Evolutionary conservation across 1,140 invertebrate species (phyloP).

Genomic region (Cherax destructor): DNA sequence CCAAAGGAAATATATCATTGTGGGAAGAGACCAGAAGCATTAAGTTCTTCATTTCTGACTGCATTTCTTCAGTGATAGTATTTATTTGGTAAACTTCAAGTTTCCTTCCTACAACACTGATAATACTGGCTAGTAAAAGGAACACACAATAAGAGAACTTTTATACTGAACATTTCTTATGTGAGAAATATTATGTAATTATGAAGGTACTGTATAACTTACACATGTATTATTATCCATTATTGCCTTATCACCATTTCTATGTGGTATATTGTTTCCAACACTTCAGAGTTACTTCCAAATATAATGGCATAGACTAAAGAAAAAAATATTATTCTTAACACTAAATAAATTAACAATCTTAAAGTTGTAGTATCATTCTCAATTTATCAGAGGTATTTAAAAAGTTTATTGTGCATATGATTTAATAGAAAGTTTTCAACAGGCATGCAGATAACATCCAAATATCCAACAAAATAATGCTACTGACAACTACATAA

Average conservation of each 20-base stretch:
- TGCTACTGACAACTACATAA: neutral
- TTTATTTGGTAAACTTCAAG: no score
- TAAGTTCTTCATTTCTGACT: no score
- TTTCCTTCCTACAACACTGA: no score
- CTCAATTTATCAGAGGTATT: neutral
- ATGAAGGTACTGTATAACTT: neutral
- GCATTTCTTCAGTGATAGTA: no score
- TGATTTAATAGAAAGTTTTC: conserved; percentile 46
- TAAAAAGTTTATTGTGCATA: conserved; percentile 44
- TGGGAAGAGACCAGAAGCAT: no score
- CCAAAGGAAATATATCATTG: no score
- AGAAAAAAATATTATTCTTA: neutral
- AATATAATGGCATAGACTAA: neutral
- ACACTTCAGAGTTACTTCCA: neutral
- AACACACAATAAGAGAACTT: no score
- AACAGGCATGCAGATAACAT: conserved; percentile 40
- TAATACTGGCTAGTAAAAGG: no score
- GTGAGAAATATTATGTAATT: neutral
- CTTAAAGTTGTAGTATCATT: neutral
- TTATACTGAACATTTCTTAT: neutral
- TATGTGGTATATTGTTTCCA: no score
- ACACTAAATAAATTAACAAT: no score
- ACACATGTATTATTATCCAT: no score
- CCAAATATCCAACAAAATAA: conserved; percentile 27
- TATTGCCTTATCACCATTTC: neutral